phyloP scores from a whole-genome alignment of 2,888 invertebrate genomes.

The Rhyacophila evoluta region DNA sequence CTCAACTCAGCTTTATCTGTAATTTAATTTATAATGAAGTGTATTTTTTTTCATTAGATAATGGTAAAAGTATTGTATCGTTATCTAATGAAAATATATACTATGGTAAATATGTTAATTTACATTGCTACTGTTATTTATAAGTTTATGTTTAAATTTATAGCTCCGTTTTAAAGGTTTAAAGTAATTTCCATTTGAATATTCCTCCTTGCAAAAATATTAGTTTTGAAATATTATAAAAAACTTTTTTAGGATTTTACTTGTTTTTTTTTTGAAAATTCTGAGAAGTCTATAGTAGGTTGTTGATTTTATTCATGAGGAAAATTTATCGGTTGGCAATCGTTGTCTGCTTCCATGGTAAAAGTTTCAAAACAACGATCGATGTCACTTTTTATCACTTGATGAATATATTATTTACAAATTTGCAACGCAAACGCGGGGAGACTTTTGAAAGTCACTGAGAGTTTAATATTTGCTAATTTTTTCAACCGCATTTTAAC shows the following conservation, averaged over 20 bases:
- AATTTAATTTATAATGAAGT: too few relatives aligned
- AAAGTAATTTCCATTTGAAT: neutral
- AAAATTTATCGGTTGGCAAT: neutral
- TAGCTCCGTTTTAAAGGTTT: too few relatives aligned
- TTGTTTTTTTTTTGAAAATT: neutral
- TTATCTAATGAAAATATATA: too few relatives aligned
- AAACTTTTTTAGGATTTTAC: neutral
- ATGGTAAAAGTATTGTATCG: too few relatives aligned
- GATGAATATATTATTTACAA: neutral
- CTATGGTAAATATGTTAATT: too few relatives aligned
- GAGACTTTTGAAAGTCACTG: too few relatives aligned
- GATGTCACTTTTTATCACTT: neutral
- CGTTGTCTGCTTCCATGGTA: neutral
- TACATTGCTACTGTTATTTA: too few relatives aligned
- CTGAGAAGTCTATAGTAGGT: neutral
- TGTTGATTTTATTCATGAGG: constrained; percentile 19
- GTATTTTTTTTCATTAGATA: too few relatives aligned
- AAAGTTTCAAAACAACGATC: neutral
- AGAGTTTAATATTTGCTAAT: too few relatives aligned
- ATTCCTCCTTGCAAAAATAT: neutral
- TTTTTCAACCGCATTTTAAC: too few relatives aligned
- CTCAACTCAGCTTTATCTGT: too few relatives aligned
- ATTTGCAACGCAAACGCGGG: neutral
- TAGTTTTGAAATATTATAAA: constrained; percentile 1
- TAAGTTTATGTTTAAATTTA: too few relatives aligned